A percentile compares a stretch with the other conserved stretches of the same genome.
phyloP scores from a whole-genome alignment of 2,888 invertebrate genomes.

The Dicyrtoma fusca region DNA sequence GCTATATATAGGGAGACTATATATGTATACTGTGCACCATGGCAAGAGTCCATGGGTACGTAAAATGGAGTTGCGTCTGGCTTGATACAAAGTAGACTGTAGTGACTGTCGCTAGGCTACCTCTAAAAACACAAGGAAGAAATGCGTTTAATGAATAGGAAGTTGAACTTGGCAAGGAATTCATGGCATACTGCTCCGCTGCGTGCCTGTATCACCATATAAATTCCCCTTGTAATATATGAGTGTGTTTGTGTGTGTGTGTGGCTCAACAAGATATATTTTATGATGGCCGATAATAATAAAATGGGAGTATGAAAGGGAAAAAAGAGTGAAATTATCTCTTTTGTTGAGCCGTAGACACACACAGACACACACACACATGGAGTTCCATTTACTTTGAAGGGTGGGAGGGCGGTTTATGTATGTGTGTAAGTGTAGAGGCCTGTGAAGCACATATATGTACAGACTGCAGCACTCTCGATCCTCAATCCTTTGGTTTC shows the following conservation, averaged over 20 bases:
- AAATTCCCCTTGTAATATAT: too few species aligned
- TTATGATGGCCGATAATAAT: constrained; percentile 5
- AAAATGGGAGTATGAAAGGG: constrained; percentile 4
- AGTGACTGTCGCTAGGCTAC: too few species aligned
- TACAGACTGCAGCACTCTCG: too few species aligned
- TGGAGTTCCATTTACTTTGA: background rate
- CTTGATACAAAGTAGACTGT: too few species aligned
- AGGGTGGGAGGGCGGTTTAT: background rate
- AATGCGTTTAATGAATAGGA: constrained; percentile 1
- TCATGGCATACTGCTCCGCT: background rate
- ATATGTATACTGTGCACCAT: too few species aligned
- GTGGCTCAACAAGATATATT: constrained; percentile 23
- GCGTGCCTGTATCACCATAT: background rate
- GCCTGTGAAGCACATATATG: too few species aligned
- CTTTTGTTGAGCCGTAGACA: background rate
- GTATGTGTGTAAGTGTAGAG: too few species aligned
- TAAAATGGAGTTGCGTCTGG: too few species aligned
- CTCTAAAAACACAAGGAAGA: background rate
- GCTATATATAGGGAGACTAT: too few species aligned
- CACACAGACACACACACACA: too few species aligned
- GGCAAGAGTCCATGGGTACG: too few species aligned
- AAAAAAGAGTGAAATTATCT: constrained; percentile 8
- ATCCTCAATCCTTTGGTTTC: too few species aligned
- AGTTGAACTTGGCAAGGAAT: background rate
- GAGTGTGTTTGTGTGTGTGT: background rate